Base-by-base conservation (phyloP, 2,113 vertebrate genomes). In the Mus musculus region DNA sequence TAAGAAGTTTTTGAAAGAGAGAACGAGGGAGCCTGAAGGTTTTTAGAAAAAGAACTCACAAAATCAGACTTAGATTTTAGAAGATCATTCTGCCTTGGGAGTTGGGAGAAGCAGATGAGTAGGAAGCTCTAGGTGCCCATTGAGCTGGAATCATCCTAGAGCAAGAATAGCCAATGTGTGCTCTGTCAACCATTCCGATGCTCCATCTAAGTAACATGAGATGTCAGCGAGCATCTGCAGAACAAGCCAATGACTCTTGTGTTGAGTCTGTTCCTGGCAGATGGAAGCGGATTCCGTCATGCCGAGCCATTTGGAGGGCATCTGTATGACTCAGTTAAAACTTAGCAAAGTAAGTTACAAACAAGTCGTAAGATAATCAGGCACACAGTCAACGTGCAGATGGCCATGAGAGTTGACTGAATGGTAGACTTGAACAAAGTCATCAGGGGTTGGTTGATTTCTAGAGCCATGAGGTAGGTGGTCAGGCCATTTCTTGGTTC, bases 11-110 rank as follows among this genome's bases (percentile, higher is more conserved):
- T 7, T 71, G 33, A 78, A 12, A 61, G 13, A 82, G 28, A 93
- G 42, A 75, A 0, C 61, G 46, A 82, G 42, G 80, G 65, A 76
- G 49, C 10, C 0, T 22, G 22, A 82, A 93, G 22, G 33, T 28
- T 73, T 95, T 92, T 91, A 81, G 52, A 13, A 14, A 73, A 63
- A 39, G 5, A 30, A 46, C 7, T 84, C 84, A 92, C 14, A 94
- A 84, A 89, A 73, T 86, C 2, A 85, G 17, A 39, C 46, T 67
- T 86, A 12, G n/a, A 52, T 73, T 91, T 95, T n/a, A 86, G 78
- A 59, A 76, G 69, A 54, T 75, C 85, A 80, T 33, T n/a, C 76
- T 49, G 14, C 11, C 52, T 90, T 76, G 16, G 80, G 24, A 28
- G 33, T 63, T 73, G 28, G 11, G 3, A 61, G 59, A 73, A 9